A percentile compares a stretch with the other conserved stretches of the same genome.
Evolutionary conservation across 2,797 vertebrate genomes (phyloP).

Genomic region (Masticophis lateralis): DNA sequence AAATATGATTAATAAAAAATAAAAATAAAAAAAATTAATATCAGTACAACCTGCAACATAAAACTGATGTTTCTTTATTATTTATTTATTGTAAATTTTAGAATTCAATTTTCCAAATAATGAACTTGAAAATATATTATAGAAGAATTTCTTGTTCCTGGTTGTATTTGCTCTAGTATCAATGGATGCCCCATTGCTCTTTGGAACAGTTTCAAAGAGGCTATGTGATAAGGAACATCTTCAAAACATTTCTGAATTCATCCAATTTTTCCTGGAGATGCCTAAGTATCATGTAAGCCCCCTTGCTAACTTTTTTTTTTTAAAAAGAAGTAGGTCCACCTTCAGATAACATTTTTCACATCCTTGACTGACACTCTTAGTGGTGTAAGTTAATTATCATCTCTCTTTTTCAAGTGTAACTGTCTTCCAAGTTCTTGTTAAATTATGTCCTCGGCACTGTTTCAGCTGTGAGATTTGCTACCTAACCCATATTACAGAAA

Average conservation of each 20-base stretch:
- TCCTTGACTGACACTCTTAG: conserved; percentile 14
- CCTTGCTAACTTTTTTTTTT: not conserved
- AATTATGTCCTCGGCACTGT: conserved; percentile 24
- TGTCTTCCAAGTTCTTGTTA: conserved; percentile 21
- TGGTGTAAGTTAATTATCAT: conserved; percentile 18
- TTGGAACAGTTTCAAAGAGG: not conserved
- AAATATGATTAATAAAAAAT: no score
- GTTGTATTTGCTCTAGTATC: not conserved
- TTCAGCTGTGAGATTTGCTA: conserved; percentile 16
- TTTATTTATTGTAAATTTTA: not conserved
- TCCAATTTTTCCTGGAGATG: not conserved
- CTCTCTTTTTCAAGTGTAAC: conserved; percentile 7
- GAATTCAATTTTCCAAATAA: not conserved
- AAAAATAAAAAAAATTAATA: not conserved
- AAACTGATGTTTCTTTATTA: not conserved
- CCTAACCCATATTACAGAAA: conserved; percentile 12
- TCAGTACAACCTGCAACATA: not conserved
- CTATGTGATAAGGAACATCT: not conserved
- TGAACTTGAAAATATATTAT: not conserved
- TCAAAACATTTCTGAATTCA: not conserved
- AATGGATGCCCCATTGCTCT: not conserved
- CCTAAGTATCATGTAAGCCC: not conserved
- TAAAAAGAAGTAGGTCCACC: not conserved
- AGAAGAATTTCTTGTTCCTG: not conserved
- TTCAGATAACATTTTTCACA: conserved; percentile 2